Base-by-base conservation (phyloP, 2,888 invertebrate species). In the Adela reaumurella region DNA sequence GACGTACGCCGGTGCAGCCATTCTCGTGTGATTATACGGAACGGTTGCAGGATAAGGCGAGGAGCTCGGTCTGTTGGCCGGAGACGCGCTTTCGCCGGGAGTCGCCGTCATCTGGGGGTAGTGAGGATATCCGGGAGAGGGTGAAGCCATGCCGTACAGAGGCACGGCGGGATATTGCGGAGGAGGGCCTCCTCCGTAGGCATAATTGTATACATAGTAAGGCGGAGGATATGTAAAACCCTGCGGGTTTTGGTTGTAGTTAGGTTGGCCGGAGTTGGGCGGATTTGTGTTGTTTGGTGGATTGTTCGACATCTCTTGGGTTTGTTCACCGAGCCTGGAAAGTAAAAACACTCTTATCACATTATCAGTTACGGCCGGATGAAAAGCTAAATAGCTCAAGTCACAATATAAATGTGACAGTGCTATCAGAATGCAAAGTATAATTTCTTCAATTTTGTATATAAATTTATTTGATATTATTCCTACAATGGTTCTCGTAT, bases 321-420 rank as follows among this genome's bases (percentile, higher is more conserved):
- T 65, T 59, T 76, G 71, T 53, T 67, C 69, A 41, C 68, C 68
- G 56, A 74, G 65, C 57, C 80, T 80, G 67, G 18, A 68, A 70
- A 53, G 19, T 48, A 54, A 49, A 51, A 28, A 18, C 8, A 24
- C 8, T 6, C 8, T 24, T 24, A 24, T n/a, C n/a, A n/a, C n/a
- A n/a, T n/a, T n/a, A n/a, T n/a, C n/a, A n/a, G n/a, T n/a, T n/a
- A 24, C 4, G 8, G 8, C 24, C 24, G 8, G 24, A 4, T 24
- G 24, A 24, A 24, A 24, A 8, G 4, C 8, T 6, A 24, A 24
- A 24, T 4, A 24, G 8, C 24, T n/a, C n/a, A n/a, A 24, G 24
- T 8, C 24, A 6, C 5, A 24, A 24, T 6, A 8, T 24, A 24
- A 24, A 24, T 24, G 24, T 24, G n/a, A n/a, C n/a, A n/a, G n/a